Conservation (phyloP, 2,797 vertebrate genomes). For the Acrocephalus scirpaceus region DNA sequence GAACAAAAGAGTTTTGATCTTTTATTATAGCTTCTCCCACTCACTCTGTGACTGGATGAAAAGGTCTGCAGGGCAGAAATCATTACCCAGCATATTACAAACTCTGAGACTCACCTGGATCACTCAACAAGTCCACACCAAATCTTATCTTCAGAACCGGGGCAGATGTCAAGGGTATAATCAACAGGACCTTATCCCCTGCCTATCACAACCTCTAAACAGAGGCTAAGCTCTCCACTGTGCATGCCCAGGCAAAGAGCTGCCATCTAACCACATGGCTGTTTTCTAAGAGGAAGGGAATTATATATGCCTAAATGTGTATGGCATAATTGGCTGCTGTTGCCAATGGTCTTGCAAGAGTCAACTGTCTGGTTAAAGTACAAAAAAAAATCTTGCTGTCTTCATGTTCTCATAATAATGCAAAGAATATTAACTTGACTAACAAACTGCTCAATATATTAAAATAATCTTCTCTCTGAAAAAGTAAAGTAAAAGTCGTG, state of each 20-base stretch:
- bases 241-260: neutral
- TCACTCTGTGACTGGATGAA: neutral
- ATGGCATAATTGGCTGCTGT: neutral
- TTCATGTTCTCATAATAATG: neutral
- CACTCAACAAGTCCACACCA: neutral
- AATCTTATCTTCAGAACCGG: conserved; percentile 23
- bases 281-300: neutral
- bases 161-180: neutral
- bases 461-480: neutral
- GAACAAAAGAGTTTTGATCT: neutral
- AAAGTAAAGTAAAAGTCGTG: neutral
- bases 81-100: neutral
- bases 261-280: neutral
- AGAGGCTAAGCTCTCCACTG: neutral
- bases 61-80: neutral
- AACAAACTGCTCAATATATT: neutral
- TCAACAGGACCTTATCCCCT: conserved; percentile 23
- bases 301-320: neutral
- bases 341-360: neutral
- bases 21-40: neutral
- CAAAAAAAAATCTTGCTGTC: neutral
- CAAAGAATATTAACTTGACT: neutral
- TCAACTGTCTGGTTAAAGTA: neutral
- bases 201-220: neutral
- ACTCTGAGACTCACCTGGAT: neutral